phyloP scores from a whole-genome alignment of 2,797 vertebrate species.

The Clarias laeviceps region DNA sequence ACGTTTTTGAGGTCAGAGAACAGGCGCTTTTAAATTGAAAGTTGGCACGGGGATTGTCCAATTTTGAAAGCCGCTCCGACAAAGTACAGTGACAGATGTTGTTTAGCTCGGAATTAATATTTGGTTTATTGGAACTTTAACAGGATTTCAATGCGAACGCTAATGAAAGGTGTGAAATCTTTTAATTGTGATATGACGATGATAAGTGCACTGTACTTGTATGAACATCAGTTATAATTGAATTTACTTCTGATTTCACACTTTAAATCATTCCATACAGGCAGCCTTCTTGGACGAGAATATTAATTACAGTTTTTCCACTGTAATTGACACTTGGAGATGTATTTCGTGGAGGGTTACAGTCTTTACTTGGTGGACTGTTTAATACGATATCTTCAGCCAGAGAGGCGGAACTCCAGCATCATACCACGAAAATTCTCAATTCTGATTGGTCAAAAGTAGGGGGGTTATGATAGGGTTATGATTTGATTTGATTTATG shows the following conservation, averaged over 20 bases:
- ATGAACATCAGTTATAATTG: conserved; percentile 22
- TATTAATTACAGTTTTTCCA: conserved; percentile 12
- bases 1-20: too few relatives aligned
- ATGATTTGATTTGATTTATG: neutral
- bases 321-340: neutral
- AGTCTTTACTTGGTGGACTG: neutral
- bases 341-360: neutral
- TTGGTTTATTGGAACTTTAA: neutral
- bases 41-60: neutral
- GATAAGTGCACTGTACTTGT: conserved; percentile 5
- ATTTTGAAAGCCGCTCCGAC: neutral
- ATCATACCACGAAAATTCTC: neutral
- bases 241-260: conserved; percentile 15
- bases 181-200: neutral
- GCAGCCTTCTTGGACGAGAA: conserved; percentile 8
- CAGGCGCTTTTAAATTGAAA: neutral
- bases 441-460: neutral
- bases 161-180: neutral
- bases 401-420: neutral
- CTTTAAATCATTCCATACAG: conserved; percentile 15
- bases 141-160: neutral
- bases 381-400: neutral
- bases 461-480: neutral
- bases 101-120: conserved; percentile 7
- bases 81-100: neutral